Percentiles rank a stretch among this genome's conserved stretches.
These are phyloP conservation scores for Lepetodrilus schrolli DNA, from an alignment of 2,888 invertebrate genomes.

Conservation along the genomic window DNA sequence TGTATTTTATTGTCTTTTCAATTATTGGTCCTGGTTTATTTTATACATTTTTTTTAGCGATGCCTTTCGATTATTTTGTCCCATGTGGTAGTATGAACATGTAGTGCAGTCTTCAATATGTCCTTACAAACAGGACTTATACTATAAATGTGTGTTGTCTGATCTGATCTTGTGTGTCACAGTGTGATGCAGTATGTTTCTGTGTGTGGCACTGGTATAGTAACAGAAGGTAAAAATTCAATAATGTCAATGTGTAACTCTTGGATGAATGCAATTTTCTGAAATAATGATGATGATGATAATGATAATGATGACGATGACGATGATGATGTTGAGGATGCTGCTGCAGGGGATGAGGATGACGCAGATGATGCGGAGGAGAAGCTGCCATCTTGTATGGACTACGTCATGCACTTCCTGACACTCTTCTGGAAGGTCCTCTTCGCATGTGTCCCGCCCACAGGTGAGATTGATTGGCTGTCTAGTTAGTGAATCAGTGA, in stretches of 20 bases:
- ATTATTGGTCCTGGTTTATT: no score
- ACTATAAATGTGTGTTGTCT: no score
- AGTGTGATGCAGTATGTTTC: background rate
- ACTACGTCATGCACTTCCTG: slow-evolving; percentile 96
- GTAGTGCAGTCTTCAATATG: no score
- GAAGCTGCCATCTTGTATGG: slow-evolving; percentile 88
- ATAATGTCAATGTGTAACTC: background rate
- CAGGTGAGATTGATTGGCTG: no score
- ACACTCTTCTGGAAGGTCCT: slow-evolving; percentile 98
- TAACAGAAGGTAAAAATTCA: background rate
- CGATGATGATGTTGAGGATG: background rate
- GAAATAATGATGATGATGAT: background rate
- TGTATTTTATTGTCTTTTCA: no score
- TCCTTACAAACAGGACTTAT: no score
- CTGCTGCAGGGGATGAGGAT: slow-evolving; percentile 61
- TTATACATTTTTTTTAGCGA: no score
- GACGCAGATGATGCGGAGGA: slow-evolving; percentile 75
- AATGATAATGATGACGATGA: background rate
- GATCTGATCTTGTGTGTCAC: background rate
- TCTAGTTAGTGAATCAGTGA: no score
- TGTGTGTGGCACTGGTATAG: background rate
- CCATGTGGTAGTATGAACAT: no score
- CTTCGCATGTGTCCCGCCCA: slow-evolving; percentile 98
- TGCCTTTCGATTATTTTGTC: no score
- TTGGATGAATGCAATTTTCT: no score